Base-by-base conservation (phyloP, 2,113 vertebrate species). In the Antigone vipio region DNA sequence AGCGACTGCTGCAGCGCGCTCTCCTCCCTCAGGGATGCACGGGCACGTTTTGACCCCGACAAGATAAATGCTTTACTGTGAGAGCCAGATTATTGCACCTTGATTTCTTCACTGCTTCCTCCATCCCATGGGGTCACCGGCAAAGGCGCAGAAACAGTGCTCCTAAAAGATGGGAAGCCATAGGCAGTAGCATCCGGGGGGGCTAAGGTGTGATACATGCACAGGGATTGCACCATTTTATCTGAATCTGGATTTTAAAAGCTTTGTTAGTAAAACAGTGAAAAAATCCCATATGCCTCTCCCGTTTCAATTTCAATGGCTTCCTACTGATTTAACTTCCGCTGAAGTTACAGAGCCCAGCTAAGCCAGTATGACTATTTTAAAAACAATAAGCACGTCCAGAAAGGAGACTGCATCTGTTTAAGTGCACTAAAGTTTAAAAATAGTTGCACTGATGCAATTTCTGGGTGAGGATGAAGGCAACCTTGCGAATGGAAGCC, bases 361-460 rank as follows among this genome's bases (percentile, higher is more conserved):
- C 42, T 74, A 83, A 66, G 53, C 50, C 85, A 89, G 56, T 55
- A 35, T 12, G 55, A 85, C 58, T 85, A 29, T 89, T 95, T 82
- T 63, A 73, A 87, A 96, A 96, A 92, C 91, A 95, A 89, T 91
- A 75, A 74, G 42, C 38, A 20, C 23, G 74, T 59, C 67, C 94
- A 96, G 81, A 97, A 89, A 95, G 63, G 38, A 85, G 89, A 85
- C 42, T 88, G 29, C 91, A 95, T 91, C 77, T 82, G 74, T 44
- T 95, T 73, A 94, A 96, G 68, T 81, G 67, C 38, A 76, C 58
- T 91, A 2, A 53, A 82, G 49, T 76, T 93, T 93, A 82, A 96
- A 96, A 96, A 95, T 73, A 95, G 69, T 47, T 76, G 35, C 42
- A 69, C 53, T 94, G 86, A 91, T 96, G 89, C 94, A 96, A 82